A percentile compares a stretch with the other conserved stretches of the same genome.
phyloP scores from a whole-genome alignment of 2,113 vertebrate species.

The Poicephalus gulielmi region DNA sequence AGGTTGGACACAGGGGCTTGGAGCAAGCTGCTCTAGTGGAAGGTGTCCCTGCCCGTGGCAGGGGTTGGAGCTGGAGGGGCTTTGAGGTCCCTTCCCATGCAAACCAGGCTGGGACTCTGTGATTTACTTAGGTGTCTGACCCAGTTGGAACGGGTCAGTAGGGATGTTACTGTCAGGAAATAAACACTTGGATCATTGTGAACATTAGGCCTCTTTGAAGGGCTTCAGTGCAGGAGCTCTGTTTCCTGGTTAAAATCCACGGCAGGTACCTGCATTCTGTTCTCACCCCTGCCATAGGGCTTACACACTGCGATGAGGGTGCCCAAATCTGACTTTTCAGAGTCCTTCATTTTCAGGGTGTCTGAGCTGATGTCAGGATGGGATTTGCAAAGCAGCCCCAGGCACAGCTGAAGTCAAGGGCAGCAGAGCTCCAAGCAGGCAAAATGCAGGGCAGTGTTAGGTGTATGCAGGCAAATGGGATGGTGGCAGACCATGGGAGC shows the following conservation, averaged over 20 bases:
- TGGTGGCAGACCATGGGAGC: neutral
- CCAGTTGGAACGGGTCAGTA: neutral
- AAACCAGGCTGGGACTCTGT: neutral
- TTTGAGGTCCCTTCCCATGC: neutral
- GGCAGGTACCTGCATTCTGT: neutral
- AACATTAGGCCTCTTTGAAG: neutral
- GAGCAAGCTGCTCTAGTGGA: fast-evolving
- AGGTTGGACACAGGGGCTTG: too few species aligned
- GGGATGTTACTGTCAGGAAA: neutral
- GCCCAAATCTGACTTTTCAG: neutral
- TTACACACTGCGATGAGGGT: neutral
- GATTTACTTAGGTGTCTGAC: neutral
- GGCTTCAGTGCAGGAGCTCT: neutral
- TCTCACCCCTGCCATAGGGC: neutral
- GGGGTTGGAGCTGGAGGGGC: neutral
- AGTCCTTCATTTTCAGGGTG: neutral
- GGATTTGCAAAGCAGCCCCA: neutral
- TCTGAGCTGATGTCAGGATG: neutral
- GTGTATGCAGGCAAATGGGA: neutral
- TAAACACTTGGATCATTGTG: neutral
- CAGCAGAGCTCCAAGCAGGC: neutral
- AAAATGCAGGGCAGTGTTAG: neutral
- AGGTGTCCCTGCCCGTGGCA: neutral
- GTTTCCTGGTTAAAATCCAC: neutral
- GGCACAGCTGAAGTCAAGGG: neutral